These are phyloP conservation scores for Enteromius mattozi DNA, from an alignment of 2,797 vertebrate species.

Conservation along the genomic window DNA sequence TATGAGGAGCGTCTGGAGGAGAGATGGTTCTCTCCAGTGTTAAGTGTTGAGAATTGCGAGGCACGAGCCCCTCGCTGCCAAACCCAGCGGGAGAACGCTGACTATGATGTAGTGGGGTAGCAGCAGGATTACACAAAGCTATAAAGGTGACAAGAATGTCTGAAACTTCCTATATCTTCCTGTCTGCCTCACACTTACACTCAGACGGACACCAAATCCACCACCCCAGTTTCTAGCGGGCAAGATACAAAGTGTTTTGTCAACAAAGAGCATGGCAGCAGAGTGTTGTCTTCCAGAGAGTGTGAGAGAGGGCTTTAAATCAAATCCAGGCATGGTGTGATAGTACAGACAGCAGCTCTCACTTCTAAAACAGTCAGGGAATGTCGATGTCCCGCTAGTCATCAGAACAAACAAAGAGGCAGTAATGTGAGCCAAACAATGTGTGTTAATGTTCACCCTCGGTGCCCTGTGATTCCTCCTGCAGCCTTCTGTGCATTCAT, in stretches of 20 bases:
- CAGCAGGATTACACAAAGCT: constrained; percentile 26
- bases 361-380: constrained; percentile 45
- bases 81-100: constrained; percentile 44
- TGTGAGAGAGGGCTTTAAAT: constrained; percentile 38
- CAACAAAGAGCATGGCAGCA: constrained; percentile 67
- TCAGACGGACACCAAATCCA: constrained; percentile 18
- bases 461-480: constrained; percentile 11
- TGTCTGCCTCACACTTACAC: constrained; percentile 11
- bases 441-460: constrained; percentile 26
- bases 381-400: constrained; percentile 38
- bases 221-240: not conserved
- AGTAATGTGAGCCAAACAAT: constrained; percentile 13
- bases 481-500: constrained; percentile 19
- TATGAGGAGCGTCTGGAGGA: not conserved
- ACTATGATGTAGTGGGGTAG: constrained; percentile 48
- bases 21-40: constrained; percentile 10
- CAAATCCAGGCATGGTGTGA: constrained; percentile 33
- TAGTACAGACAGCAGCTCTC: constrained; percentile 32
- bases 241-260: constrained; percentile 60
- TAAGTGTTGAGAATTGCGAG: constrained; percentile 33
- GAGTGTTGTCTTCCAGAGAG: constrained; percentile 60
- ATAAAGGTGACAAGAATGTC: constrained; percentile 50
- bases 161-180: constrained; percentile 47
- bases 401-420: constrained; percentile 43
- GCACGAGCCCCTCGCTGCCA: constrained; percentile 31